Evolutionary conservation across 1,140 invertebrate genomes (phyloP).

Genomic region (Ceratina japonica): DNA sequence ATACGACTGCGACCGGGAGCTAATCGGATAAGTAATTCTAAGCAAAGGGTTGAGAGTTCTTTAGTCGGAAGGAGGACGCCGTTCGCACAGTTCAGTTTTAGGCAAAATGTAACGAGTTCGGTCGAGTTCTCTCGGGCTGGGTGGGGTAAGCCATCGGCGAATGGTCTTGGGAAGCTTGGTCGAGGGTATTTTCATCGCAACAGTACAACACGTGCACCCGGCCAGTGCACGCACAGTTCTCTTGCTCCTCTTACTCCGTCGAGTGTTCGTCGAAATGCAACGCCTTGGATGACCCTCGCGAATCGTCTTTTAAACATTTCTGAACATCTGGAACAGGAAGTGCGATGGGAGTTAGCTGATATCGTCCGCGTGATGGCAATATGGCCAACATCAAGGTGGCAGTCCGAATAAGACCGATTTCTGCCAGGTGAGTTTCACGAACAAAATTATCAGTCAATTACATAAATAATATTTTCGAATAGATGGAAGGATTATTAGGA

Average conservation of each 20-base stretch:
- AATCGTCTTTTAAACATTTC: neutral
- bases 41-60: neutral
- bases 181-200: conserved; percentile 74
- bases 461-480: neutral
- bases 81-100: conserved; percentile 15
- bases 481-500: neutral
- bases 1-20: no score
- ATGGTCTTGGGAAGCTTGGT: conserved; percentile 64
- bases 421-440: conserved; percentile 76
- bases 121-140: conserved; percentile 48
- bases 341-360: conserved; percentile 31
- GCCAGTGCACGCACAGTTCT: conserved; percentile 58
- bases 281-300: neutral
- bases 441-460: neutral
- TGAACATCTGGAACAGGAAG: no score
- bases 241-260: neutral
- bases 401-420: conserved; percentile 80
- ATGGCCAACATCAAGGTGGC: conserved; percentile 82
- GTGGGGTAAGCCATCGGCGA: conserved; percentile 67
- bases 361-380: conserved; percentile 55
- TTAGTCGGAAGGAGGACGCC: no score
- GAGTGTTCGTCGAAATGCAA: conserved; percentile 12
- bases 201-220: conserved; percentile 73
- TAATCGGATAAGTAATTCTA: neutral
- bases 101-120: conserved; percentile 46